Base-by-base conservation (phyloP, 2,113 vertebrate species). In the Pedetes capensis region DNA sequence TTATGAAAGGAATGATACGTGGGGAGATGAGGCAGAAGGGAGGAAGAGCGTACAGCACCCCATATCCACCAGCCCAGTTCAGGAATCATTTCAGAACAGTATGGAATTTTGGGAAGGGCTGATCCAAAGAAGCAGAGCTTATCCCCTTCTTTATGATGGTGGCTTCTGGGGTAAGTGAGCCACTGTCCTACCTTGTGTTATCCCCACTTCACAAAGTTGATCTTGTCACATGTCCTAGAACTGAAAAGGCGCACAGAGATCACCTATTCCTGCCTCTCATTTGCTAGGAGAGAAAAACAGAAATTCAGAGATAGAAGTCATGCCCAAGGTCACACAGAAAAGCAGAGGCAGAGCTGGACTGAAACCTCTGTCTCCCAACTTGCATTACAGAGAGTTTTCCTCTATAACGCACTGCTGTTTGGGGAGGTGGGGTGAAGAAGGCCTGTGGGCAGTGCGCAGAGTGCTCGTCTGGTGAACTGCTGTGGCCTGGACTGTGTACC, bases 401-500 rank as follows among this genome's bases (percentile, higher is more conserved):
- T 6, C 51, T 90, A 27, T 83, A 80, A 69, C 27, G 39, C 27
- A 57, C 47, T 53, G 34, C 79, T 64, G 12, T 59, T 17, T n/a
- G n/a, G n/a, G n/a, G n/a, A n/a, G n/a, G n/a, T n/a, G n/a, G n/a
- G n/a, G 68, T 95, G 84, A 95, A 94, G 74, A 69, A 95, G 29
- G 78, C 42, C 34, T 68, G 6, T 93, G 47, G 78, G 42, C 51
- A 55, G 61, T 92, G 23, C 87, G 91, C 8, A 16, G 8, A 51
- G 92, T 90, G 79, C 57, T 84, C 96, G 51, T 81, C 93, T 93
- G 69, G 74, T 89, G 64, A 95, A 93, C 76, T 96, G 44, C 86
- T 63, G 10, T 87, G 59, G 57, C 89, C 59, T 96, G 92, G 90
- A 94, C 93, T 91, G 93, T 96, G 80, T 87, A 95, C 87, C 47